Evolutionary conservation across 1,140 invertebrate species (phyloP).

Genomic region (Habropoda laboriosa): DNA sequence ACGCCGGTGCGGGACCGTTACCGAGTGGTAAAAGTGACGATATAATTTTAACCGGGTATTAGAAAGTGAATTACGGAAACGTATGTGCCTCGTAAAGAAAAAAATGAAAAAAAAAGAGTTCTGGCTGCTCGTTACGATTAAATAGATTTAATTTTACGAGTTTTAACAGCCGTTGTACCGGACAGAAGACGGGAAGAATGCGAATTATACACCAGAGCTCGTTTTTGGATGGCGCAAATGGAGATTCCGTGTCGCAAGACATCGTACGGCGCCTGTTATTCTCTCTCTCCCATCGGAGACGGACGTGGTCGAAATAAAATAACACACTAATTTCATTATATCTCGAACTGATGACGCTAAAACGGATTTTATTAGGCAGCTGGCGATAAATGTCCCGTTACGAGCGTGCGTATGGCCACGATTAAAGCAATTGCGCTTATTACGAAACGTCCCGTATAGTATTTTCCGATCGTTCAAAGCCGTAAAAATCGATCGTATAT

Average conservation of each 20-base stretch:
- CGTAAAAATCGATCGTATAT: background rate
- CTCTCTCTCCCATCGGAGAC: background rate
- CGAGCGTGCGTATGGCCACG: background rate
- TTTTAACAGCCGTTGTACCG: constrained; percentile 12
- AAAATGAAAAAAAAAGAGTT: too few species aligned
- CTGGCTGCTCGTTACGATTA: constrained; percentile 49
- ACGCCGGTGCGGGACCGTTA: constrained; percentile 15
- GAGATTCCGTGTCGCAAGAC: background rate
- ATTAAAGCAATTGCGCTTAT: constrained; percentile 43
- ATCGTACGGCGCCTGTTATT: background rate
- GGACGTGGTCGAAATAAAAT: constrained; percentile 19
- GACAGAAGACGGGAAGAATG: too few species aligned
- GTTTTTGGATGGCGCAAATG: constrained; percentile 4
- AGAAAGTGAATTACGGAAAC: constrained; percentile 68
- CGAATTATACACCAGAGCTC: background rate
- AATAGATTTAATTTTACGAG: constrained; percentile 54
- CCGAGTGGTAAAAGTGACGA: constrained; percentile 62
- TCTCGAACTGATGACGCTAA: background rate
- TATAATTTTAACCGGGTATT: constrained; percentile 65
- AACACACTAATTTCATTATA: constrained; percentile 42
- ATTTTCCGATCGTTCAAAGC: background rate
- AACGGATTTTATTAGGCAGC: constrained; percentile 27
- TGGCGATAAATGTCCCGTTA: constrained; percentile 16
- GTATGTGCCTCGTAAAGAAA: constrained; percentile 47
- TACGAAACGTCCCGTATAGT: constrained; percentile 1